Conservation (phyloP, 2,797 vertebrate species). For the Emydoidea blandingii region DNA sequence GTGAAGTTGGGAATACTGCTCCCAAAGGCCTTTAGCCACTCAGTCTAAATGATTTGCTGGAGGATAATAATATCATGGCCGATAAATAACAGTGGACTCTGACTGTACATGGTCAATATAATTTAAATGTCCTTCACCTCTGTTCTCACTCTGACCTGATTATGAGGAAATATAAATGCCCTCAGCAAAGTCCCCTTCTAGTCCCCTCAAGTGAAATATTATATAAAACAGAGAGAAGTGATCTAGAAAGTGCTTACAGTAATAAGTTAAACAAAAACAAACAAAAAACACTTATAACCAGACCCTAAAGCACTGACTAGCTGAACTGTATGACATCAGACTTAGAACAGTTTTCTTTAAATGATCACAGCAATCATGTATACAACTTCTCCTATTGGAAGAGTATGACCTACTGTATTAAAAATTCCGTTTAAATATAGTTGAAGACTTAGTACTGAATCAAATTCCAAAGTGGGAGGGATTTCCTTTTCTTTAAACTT, state of each 20-base stretch:
- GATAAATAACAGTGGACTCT: conserved; percentile 90
- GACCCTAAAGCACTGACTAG: background rate
- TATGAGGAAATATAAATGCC: conserved; percentile 69
- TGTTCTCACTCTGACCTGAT: conserved; percentile 82
- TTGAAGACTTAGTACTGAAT: background rate
- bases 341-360: conserved; percentile 20
- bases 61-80: conserved; percentile 90
- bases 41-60: conserved; percentile 87
- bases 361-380: background rate
- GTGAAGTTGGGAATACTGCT: conserved; percentile 81
- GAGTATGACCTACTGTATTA: background rate
- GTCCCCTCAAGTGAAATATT: conserved; percentile 58
- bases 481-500: background rate
- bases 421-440: conserved; percentile 6
- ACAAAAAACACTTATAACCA: background rate
- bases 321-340: conserved; percentile 8
- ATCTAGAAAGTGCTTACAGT: conserved; percentile 48
- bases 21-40: conserved; percentile 84
- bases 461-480: background rate
- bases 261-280: conserved; percentile 15
- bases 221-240: conserved; percentile 58
- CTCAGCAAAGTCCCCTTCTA: conserved; percentile 59
- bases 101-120: conserved; percentile 87
- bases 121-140: conserved; percentile 85
- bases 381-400: background rate